Evolutionary conservation across 2,113 vertebrate genomes (phyloP).

Genomic region (Condylura cristata): DNA sequence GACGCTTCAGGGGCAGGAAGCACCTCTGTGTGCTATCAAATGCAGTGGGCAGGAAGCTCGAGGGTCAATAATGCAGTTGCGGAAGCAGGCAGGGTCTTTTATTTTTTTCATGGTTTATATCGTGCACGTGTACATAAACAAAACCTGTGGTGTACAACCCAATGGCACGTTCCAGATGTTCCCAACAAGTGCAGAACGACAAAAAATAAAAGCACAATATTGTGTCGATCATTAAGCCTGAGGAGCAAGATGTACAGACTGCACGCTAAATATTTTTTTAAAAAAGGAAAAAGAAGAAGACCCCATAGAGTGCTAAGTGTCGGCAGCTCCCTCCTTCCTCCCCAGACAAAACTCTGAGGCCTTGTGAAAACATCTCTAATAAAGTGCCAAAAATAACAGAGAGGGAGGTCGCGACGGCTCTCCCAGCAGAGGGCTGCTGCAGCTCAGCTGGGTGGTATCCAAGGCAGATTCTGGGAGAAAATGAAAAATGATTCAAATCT

Average conservation of each 20-base stretch:
- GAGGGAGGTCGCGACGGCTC: slow-evolving; percentile 22
- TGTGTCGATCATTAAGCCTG: slow-evolving; percentile 44
- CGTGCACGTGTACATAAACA: slow-evolving; percentile 47
- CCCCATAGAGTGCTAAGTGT: background rate
- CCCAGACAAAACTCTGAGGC: slow-evolving; percentile 69
- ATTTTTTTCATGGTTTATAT: slow-evolving; percentile 20
- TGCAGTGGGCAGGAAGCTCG: rapidly evolving
- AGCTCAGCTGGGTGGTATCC: background rate
- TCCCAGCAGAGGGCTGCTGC: background rate
- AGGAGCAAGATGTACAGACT: slow-evolving; percentile 7
- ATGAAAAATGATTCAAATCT: background rate
- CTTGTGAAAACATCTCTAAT: slow-evolving; percentile 61
- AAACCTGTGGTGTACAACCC: background rate
- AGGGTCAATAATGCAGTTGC: background rate
- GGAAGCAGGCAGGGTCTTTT: background rate
- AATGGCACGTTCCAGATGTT: slow-evolving; percentile 57
- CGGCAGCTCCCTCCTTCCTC: slow-evolving; percentile 62
- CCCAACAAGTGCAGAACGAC: slow-evolving; percentile 26
- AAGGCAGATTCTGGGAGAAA: background rate
- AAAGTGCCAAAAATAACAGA: slow-evolving; percentile 70
- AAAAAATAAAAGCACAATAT: background rate
- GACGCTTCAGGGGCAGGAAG: background rate
- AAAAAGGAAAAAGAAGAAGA: background rate
- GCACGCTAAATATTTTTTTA: background rate
- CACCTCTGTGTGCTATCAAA: background rate